Evolutionary conservation across 2,113 vertebrate species (phyloP), one percentile per base, ranked within the genome.

Genomic region (Tauraco erythrolophus): DNA sequence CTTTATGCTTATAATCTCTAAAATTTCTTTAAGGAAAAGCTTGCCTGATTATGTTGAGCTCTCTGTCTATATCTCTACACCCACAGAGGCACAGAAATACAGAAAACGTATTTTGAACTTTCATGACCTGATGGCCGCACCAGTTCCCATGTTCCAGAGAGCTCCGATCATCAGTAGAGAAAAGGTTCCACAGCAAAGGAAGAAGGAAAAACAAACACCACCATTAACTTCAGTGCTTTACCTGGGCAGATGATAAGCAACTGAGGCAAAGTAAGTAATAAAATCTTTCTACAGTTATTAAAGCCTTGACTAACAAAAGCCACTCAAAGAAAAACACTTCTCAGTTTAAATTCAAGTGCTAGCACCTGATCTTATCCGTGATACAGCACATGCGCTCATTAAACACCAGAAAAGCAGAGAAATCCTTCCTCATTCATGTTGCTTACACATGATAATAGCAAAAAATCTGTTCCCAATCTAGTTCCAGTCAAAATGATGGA

Each of bases 401-500:
- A 51, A 84, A 76, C 13, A 21, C 76, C 62, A 89, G 48, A 92
- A 91, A 78, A 86, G 6, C 23, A 70, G 70, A 46, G 22, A 94
- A 95, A 65, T 81, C 48, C 41, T 84, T 84, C 37, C 28, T 78
- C 57, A 50, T 79, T 77, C 71, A 68, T 74, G n/a, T 61, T 92
- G 45, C 72, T 79, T 96, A 76, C 27, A 93, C 84, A 68, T 61
- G 18, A 94, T 87, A 68, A 66, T 50, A 85, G 33, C 22, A 87
- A 85, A 93, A 92, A 72, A 60, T 71, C 56, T 95, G 82, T 87
- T 94, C 37, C 45, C n/a, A 93, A 53, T 95, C 35, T 54, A 82
- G 13, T 71, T 84, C 51, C 35, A 94, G 53, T 79, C 45, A 85
- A 89, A 91, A 94, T 86, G 48, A 77, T 2, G 1, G 74, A 91